Evolutionary conservation across 2,888 invertebrate genomes (phyloP).

Genomic region (Ectobius pallidus): DNA sequence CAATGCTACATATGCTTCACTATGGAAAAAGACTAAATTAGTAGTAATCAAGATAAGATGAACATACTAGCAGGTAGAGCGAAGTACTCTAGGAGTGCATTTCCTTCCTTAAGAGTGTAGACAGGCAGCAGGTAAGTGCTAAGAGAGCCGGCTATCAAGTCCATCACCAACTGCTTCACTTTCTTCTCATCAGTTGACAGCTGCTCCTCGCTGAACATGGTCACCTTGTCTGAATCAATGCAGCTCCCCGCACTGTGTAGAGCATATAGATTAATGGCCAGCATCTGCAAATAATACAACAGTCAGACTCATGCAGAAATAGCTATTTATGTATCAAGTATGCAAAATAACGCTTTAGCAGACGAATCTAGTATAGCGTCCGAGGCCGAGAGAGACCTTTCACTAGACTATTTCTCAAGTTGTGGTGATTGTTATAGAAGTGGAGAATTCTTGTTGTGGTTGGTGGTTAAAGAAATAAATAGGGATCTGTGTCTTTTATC

Average conservation of each 20-base stretch:
- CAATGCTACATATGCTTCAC: too few relatives aligned
- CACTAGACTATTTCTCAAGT: too few relatives aligned
- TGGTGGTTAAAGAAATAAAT: too few relatives aligned
- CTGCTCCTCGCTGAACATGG: constrained; percentile 56
- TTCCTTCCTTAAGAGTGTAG: constrained; percentile 69
- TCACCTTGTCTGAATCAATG: constrained; percentile 39
- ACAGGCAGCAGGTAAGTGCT: constrained; percentile 73
- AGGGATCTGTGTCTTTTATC: too few relatives aligned
- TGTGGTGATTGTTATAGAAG: too few relatives aligned
- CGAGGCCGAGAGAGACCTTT: too few relatives aligned
- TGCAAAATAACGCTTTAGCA: too few relatives aligned
- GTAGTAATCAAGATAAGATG: too few relatives aligned
- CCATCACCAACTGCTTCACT: constrained; percentile 64
- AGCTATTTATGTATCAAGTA: too few relatives aligned
- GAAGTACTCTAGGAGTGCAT: constrained; percentile 64
- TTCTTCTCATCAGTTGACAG: constrained; percentile 64
- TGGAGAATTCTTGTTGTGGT: too few relatives aligned
- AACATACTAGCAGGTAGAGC: constrained; percentile 70
- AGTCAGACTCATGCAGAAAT: constrained; percentile 7
- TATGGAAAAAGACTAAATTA: too few relatives aligned
- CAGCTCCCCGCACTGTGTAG: constrained; percentile 64
- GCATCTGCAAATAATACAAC: constrained; percentile 69
- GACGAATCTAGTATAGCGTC: too few relatives aligned
- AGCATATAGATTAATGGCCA: constrained; percentile 76
- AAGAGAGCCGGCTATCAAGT: constrained; percentile 68